Evolutionary conservation across 1,140 invertebrate species (phyloP), one percentile per base, ranked within the genome.

Genomic region (Oryctes rhinoceros): DNA sequence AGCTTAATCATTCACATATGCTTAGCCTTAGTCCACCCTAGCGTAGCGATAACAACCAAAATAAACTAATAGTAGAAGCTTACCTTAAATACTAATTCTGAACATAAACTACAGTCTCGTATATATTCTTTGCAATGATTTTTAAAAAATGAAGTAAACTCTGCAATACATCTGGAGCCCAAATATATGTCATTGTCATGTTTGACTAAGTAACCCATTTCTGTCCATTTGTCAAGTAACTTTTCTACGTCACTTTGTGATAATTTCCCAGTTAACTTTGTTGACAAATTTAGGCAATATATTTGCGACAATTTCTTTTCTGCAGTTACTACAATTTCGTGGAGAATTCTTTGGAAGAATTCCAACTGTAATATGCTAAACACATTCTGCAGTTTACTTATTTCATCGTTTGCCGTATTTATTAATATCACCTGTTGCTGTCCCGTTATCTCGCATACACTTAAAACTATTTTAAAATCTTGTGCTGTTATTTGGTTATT

Each of bases 321-420:
- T 4, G 84, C 82, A 3, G 81, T 80, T 48, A 49, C 78, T 1
- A 85, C 20, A 80, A 86, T 84, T 82, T 84, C 83, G 24, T 84
- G 80, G n/a, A 86, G 11, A 49, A 86, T 80, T 13, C 75, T 80
- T 62, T 86, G 81, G 79, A 86, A 86, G 81, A 85, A 86, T 79
- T 86, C 83, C 37, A 85, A 74, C 78, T 86, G 84, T 30, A 83
- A 48, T 7, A 81, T 24, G 20, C 80, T 82, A 81, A 80, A 86
- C 7, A 79, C 80, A 24, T 74, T 80, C 30, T 84, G 83, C 10
- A 81, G 65, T 74, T 82, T 83, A 44, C 83, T 81, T 35, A 85
- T 79, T 18, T 84, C 74, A 81, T 86, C 85, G 79, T 82, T 83
- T 79, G 82, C 83, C 24, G 81, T 81, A 79, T 86, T 85, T 7